Conservation (phyloP, 2,113 vertebrate species). For the Chlorodrepanis virens region DNA sequence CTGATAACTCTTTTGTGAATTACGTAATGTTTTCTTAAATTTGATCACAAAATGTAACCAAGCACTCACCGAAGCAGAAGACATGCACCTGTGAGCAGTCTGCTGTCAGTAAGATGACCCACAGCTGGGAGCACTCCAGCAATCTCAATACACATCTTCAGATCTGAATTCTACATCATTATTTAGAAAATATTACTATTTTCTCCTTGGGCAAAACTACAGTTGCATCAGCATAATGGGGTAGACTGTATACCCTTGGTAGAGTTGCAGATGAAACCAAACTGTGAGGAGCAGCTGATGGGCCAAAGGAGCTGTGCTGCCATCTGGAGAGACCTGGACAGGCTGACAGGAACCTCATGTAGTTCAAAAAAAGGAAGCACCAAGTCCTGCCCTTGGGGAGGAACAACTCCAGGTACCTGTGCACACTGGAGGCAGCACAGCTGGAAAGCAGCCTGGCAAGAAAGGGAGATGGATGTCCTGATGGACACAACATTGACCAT, state of each 20-base stretch:
- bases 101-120: neutral
- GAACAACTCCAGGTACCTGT: neutral
- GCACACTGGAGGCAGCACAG: neutral
- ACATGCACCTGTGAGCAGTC: neutral
- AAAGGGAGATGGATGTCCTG: neutral
- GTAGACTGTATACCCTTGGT: neutral
- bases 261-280: neutral
- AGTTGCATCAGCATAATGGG: neutral
- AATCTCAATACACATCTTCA: neutral
- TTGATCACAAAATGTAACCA: neutral
- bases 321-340: neutral
- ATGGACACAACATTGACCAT: neutral
- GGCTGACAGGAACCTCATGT: neutral
- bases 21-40: neutral
- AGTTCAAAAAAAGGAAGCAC: neutral
- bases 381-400: neutral
- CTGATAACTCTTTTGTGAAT: neutral
- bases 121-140: neutral
- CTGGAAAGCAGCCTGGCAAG: neutral
- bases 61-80: neutral
- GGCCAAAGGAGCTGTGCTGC: neutral
- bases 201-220: neutral
- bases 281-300: neutral
- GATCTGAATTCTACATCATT: neutral
- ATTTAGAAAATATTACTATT: neutral